phyloP scores from a whole-genome alignment of 1,140 invertebrate species.

The Cherax quadricarinatus region DNA sequence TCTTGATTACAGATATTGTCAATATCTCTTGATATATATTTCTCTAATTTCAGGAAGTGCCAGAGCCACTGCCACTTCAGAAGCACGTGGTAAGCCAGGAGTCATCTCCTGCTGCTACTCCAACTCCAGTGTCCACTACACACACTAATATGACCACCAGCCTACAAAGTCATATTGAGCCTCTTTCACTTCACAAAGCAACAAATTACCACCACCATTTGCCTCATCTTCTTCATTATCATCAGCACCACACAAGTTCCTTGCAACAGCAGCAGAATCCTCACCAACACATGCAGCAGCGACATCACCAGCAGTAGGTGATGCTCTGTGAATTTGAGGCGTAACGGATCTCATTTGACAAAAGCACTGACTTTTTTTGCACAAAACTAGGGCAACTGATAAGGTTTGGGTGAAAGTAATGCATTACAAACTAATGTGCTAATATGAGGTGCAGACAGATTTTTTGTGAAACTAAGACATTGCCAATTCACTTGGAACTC shows the following conservation, averaged over 20 bases:
- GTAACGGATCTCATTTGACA: background rate
- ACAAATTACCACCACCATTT: constrained; percentile 50
- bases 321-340: background rate
- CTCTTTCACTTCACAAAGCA: constrained; percentile 49
- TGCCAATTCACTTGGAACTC: background rate
- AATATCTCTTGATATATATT: background rate
- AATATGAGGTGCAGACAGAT: background rate
- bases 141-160: background rate
- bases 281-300: constrained; percentile 21
- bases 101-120: background rate
- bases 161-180: constrained; percentile 23
- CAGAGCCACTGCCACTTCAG: background rate
- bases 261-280: constrained; percentile 34
- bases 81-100: constrained; percentile 39
- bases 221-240: constrained; percentile 41
- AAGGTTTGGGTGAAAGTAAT: too few relatives aligned
- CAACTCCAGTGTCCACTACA: constrained; percentile 23
- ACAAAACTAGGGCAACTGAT: too few relatives aligned
- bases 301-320: constrained; percentile 21
- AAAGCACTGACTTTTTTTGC: background rate
- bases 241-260: constrained; percentile 33
- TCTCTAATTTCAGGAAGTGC: constrained; percentile 1
- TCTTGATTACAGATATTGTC: too few relatives aligned
- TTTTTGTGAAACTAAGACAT: background rate
- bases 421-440: background rate